Percentiles rank a stretch among this genome's conserved stretches.
phyloP scores from a whole-genome alignment of 1,140 invertebrate species.

The Drosophila kepulauana region DNA sequence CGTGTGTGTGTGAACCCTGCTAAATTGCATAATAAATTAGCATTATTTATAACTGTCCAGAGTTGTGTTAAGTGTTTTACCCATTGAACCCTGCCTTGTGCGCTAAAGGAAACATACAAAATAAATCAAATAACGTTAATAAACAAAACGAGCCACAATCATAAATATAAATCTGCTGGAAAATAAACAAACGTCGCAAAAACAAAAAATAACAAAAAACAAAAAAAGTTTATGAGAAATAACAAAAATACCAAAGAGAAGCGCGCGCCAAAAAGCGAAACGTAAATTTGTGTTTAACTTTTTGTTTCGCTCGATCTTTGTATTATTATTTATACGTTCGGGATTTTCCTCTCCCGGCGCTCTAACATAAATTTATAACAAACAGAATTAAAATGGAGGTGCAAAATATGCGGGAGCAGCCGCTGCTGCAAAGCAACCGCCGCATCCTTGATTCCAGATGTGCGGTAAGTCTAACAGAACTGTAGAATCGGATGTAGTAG shows the following conservation, averaged over 20 bases:
- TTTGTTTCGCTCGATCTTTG: conserved; percentile 7
- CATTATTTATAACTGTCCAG: conserved; percentile 48
- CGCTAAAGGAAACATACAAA: conserved; percentile 43
- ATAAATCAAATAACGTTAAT: conserved; percentile 59
- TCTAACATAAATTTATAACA: conserved; percentile 14
- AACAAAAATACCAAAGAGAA: conserved; percentile 19
- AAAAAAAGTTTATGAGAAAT: conserved; percentile 9
- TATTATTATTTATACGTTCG: conserved; percentile 32
- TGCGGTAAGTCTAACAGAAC: conserved; percentile 70
- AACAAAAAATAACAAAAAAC: conserved; percentile 18
- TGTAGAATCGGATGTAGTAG: background rate
- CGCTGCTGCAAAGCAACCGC: conserved; percentile 55
- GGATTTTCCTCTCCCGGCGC: conserved; percentile 51
- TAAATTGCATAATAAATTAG: conserved; percentile 36
- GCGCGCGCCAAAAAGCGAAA: conserved; percentile 66
- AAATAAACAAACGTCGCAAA: conserved; percentile 69
- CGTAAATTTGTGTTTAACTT: conserved; percentile 1
- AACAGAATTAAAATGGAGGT: conserved; percentile 63
- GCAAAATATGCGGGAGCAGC: conserved; percentile 70
- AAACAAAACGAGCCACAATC: conserved; percentile 46
- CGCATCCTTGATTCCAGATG: conserved; percentile 73
- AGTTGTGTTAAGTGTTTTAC: conserved; percentile 37
- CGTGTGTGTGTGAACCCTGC: background rate
- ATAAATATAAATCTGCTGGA: conserved; percentile 54
- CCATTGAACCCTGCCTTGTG: conserved; percentile 35